Base-by-base conservation (phyloP, 1,140 invertebrate genomes). In the Drosophila paulistorum region DNA sequence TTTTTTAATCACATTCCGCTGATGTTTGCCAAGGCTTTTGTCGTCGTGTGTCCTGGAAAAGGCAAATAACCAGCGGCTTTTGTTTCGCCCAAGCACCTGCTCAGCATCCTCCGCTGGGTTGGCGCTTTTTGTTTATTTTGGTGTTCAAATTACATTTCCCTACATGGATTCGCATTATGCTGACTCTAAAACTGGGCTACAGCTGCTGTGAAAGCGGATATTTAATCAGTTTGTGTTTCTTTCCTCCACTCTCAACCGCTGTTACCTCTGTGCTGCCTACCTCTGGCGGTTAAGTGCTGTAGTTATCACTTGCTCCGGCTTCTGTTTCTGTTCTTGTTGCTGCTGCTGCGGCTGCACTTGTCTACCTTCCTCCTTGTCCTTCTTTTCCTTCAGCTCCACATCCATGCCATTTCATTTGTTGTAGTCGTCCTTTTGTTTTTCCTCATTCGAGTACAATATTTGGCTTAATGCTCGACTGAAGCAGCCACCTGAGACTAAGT, bases 81-180 rank as follows among this genome's bases (percentile, higher is more conserved):
- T 87, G 83, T 89, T 87, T 81, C 42, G 69, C 74, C 69, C 41
- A 64, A 77, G 68, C 75, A 71, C 68, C 79, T 89, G 80, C 63
- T 67, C 51, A 68, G 14, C 80, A 72, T 82, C 75, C 75, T 81
- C 71, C 30, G 37, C 68, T 57, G 45, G 37, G 39, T 33, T 14
- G 67, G 59, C 55, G 55, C 41, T 33, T 51, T 60, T 77, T 86
- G 83, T 86, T 87, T 89, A 77, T 72, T 89, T 77, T 80, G 65
- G 60, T 82, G 70, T 74, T 89, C 80, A 87, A 89, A 87, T 87
- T 87, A 81, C 84, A 89, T 89, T 89, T 87, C 59, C 77, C 79
- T 68, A 69, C 83, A 82, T 76, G 75, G 64, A 82, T 70, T 69
- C 75, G 45, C 71, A 86, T 76, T 78, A 72, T 78, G 82, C 82